A percentile compares a stretch with the other conserved stretches of the same genome.
Conservation (phyloP, 2,888 invertebrate species). For the Agriopis marginaria region DNA sequence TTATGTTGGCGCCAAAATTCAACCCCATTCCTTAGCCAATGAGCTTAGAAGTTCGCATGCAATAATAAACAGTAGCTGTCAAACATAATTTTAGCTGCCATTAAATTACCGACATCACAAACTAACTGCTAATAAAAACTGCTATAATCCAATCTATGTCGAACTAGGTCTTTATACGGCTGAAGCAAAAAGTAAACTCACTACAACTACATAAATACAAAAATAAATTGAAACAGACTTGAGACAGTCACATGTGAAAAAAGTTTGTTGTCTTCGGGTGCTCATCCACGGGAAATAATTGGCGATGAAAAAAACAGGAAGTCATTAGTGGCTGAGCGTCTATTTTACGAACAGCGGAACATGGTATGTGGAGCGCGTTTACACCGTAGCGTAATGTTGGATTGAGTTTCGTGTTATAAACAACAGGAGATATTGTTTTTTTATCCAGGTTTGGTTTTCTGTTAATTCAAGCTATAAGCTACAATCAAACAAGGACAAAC, state of each 20-base stretch:
- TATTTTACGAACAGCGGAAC: constrained; percentile 72
- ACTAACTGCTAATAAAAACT: constrained; percentile 1
- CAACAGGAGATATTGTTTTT: no score
- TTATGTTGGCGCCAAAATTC: no score
- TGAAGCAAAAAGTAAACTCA: constrained; percentile 22
- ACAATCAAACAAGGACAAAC: no score
- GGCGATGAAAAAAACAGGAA: constrained; percentile 81
- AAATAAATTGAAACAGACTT: constrained; percentile 61
- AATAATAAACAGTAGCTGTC: not conserved
- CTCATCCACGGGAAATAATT: constrained; percentile 73
- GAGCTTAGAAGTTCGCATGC: no score
- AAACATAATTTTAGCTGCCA: constrained; percentile 12
- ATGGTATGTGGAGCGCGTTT: constrained; percentile 50
- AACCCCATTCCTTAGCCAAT: no score
- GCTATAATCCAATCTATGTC: not conserved
- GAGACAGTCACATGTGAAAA: constrained; percentile 53
- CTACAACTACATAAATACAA: constrained; percentile 35
- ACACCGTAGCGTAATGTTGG: constrained; percentile 60
- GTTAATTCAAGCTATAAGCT: no score
- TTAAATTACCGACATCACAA: not conserved
- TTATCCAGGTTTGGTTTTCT: no score
- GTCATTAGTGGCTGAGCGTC: constrained; percentile 82
- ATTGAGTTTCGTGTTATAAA: not conserved
- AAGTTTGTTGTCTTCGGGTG: constrained; percentile 68
- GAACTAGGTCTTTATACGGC: not conserved